phyloP scores from a whole-genome alignment of 2,113 vertebrate species.

The Aepyceros melampus region DNA sequence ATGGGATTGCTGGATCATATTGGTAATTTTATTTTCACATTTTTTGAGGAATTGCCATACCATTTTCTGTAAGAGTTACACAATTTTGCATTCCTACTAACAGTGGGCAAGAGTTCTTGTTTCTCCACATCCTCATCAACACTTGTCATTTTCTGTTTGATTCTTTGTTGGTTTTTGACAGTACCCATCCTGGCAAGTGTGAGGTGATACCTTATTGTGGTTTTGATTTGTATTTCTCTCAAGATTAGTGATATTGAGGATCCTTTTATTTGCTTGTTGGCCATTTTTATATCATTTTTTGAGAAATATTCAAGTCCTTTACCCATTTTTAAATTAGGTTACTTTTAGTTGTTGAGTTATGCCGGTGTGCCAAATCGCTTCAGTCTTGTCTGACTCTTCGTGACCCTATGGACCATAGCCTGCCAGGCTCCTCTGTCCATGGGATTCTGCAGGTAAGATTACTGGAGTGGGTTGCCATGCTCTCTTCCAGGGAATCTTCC shows the following conservation, averaged over 20 bases:
- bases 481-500: neutral
- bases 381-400: neutral
- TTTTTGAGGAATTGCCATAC: neutral
- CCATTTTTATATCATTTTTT: neutral
- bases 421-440: neutral
- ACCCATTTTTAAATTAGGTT: neutral
- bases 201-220: neutral
- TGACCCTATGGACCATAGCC: neutral
- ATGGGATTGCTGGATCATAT: neutral
- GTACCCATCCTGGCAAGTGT: neutral
- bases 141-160: neutral
- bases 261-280: neutral
- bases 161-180: neutral
- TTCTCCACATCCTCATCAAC: neutral
- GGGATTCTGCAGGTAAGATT: neutral
- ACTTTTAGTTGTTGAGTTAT: neutral
- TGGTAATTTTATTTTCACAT: neutral
- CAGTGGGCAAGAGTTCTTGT: neutral
- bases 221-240: slow-evolving; percentile 15
- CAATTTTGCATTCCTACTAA: neutral
- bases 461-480: neutral
- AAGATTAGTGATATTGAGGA: neutral
- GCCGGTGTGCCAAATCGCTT: neutral
- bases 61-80: neutral
- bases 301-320: neutral